Conservation (phyloP, 92 coral and sea anemone genomes). For the Porites cylindrica region DNA sequence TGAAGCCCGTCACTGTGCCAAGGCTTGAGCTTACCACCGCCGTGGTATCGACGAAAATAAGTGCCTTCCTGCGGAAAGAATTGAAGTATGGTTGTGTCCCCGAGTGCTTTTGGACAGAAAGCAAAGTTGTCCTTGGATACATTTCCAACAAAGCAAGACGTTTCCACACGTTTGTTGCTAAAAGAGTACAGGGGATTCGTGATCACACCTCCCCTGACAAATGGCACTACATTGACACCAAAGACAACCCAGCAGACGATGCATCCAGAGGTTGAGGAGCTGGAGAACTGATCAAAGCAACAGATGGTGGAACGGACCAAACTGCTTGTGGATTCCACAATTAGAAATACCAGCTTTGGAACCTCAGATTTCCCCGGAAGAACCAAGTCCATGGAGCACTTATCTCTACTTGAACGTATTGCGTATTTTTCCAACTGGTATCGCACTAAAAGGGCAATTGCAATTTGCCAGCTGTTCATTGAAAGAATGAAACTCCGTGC, state of each 20-base stretch:
- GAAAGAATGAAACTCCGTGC: not conserved
- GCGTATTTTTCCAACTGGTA: slow-evolving; percentile 43
- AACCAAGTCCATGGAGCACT: not conserved
- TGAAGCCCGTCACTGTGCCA: not conserved
- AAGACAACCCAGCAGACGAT: slow-evolving; percentile 16
- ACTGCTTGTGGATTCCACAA: slow-evolving; percentile 6
- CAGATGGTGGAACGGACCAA: slow-evolving; percentile 23
- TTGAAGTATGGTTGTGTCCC: not conserved
- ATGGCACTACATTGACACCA: slow-evolving; percentile 16
- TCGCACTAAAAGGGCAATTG: slow-evolving; percentile 4
- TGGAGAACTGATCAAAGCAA: not conserved
- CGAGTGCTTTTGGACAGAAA: not conserved
- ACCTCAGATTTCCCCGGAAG: not conserved
- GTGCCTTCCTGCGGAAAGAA: slow-evolving; percentile 4
- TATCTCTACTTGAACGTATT: not conserved
- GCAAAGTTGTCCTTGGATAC: not conserved
- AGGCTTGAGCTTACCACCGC: not conserved
- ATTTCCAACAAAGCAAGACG: slow-evolving; percentile 12
- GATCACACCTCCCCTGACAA: slow-evolving; percentile 5
- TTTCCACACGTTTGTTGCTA: slow-evolving; percentile 14
- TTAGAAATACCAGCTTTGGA: not conserved
- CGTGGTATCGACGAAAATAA: not conserved
- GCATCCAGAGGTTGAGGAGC: not conserved
- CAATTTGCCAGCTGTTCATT: not conserved
- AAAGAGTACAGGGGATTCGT: slow-evolving; percentile 15